Base-by-base conservation (phyloP, 2,888 invertebrate species). In the Hemicrepidius hirtus region DNA sequence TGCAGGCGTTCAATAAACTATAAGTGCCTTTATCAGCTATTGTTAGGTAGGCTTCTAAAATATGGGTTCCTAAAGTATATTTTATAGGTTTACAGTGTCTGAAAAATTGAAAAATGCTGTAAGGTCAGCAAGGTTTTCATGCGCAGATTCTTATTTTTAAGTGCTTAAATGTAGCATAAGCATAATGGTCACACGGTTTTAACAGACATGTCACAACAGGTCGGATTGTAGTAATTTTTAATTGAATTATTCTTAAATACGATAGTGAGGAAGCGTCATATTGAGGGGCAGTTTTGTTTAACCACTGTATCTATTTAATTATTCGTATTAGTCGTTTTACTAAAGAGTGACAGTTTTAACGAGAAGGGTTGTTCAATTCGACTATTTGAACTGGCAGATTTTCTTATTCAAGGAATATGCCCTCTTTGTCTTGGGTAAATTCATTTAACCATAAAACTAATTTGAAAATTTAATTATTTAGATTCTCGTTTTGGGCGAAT, bases 81-180 rank as follows among this genome's bases (percentile, higher is more conserved):
- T 53, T 50, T 53, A 24, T 24, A 28, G 53, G 53, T 28, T 53
- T 53, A 24, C 24, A 12, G 53, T 53, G 53, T 53, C 13, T 28
- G 28, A 21, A 13, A 32, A 53, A 53, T 53, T 53, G 53, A 53
- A 53, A 49, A 53, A 53, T 53, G 53, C 3, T 53, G 53, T 53
- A 5, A 32, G 53, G 53, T 53, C 28, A 53, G 53, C 12, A 53
- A 28, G 4, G 28, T 53, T 24, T 28, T 53, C 28, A 53, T 13
- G 13, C 13, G 53, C 7, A 44, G 9, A 1, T 9, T 32, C 7
- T 32, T 5, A 7, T 9, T 32, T 5, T 32, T 32, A 9, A 9
- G 32, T 6, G 32, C 9, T 5, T 32, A 9, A 32, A 6, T 32
- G 32, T 32, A 32, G 32, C 32, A 6, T n/a, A n/a, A n/a, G n/a